A percentile compares a stretch with the other conserved stretches of the same genome.
phyloP scores from a whole-genome alignment of 1,140 invertebrate genomes.

The Metaphire vulgaris region DNA sequence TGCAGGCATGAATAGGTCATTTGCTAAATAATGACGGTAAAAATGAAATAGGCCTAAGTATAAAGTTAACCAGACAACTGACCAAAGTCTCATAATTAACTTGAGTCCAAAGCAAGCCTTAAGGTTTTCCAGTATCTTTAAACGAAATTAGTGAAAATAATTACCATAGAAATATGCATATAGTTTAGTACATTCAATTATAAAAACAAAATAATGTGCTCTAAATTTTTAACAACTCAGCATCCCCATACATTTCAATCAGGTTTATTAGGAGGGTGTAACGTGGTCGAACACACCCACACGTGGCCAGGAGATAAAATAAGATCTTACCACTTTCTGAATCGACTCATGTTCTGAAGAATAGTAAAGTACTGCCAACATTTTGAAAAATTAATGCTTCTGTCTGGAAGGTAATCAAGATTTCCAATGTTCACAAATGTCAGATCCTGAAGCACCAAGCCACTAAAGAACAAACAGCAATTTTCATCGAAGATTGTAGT shows the following conservation, averaged over 20 bases:
- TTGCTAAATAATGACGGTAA: background rate
- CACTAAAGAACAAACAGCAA: slow-evolving; percentile 65
- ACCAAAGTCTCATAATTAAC: too few species aligned
- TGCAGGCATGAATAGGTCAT: background rate
- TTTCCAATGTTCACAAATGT: slow-evolving; percentile 99
- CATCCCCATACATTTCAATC: too few species aligned
- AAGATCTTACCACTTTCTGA: slow-evolving; percentile 75
- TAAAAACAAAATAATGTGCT: background rate
- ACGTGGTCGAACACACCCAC: background rate
- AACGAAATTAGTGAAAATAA: background rate
- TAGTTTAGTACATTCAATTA: background rate
- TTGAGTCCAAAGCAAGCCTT: too few species aligned
- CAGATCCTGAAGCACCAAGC: slow-evolving; percentile 93
- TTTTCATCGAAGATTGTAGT: too few species aligned
- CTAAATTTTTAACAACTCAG: background rate
- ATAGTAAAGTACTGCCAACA: slow-evolving; percentile 97
- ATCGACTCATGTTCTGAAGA: slow-evolving; percentile 93
- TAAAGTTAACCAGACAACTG: too few species aligned
- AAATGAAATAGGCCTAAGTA: background rate
- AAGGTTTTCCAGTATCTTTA: too few species aligned
- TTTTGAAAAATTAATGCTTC: slow-evolving; percentile 86
- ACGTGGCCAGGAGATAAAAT: background rate
- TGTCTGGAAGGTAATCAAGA: slow-evolving; percentile 75
- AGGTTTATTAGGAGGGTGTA: too few species aligned
- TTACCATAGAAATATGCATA: background rate